Evolutionary conservation across 2,113 vertebrate species (phyloP), one percentile per base, ranked within the genome.

Genomic region (Raja brachyura): DNA sequence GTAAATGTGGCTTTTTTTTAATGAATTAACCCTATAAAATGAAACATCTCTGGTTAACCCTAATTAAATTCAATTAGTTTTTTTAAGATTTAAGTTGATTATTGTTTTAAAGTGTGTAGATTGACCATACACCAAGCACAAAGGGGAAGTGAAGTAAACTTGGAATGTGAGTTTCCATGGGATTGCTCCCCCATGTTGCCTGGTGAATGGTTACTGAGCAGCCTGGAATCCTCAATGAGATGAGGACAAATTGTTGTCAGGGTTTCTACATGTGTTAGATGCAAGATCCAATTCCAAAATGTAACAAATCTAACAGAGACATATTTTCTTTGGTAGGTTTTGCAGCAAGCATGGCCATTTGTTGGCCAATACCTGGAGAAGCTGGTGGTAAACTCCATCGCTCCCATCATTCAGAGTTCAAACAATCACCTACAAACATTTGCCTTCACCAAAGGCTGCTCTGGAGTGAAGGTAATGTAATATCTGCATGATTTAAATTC

Each of bases 261-360:
- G 20, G 6, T 28, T 4, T 18, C 20, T 83, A 48, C 0, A 25
- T n/a, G 59, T 61, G 25, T 86, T 86, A 86, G 25, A 61, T 86
- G 22, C 4, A 81, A 81, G 39, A 81, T 39, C 22, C 20, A 81
- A 81, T 54, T 81, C 78, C 22, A 22, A 86, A 86, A 86, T n/a
- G 56, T 66, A 86, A 33, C 83, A 63, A 66, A 88, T 18, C 59
- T 88, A 63, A 92, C 20, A 1, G 61, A 76, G 20, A 54, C 8
- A n/a, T 39, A 4, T 76, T 59, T 33, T 61, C 28, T 25, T 59
- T 63, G 81, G 16, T 93, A 99, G 98, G 96, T 98, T 79, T 94
- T 98, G 93, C 97, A 97, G 78, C 98, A 99, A 94, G 96, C 98
- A 16, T 99, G 98, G 98, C 98, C 98, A 1, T 99, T 99, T 66